Conservation (phyloP, 2,113 vertebrate genomes). For the Aegithalos caudatus region DNA sequence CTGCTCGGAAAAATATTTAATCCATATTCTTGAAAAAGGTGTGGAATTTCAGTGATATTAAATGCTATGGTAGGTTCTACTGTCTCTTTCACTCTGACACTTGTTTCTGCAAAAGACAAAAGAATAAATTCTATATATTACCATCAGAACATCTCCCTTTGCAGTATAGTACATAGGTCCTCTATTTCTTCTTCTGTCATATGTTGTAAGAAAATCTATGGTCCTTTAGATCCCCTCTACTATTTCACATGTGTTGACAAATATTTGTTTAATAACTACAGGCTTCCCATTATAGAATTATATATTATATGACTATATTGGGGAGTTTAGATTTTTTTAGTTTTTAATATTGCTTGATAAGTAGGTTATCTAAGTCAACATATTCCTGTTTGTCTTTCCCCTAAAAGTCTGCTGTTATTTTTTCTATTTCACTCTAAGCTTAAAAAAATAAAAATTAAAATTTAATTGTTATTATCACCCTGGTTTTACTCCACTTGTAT, state of each 20-base stretch:
- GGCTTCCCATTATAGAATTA: not conserved
- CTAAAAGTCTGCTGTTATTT: not conserved
- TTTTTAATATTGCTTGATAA: not conserved
- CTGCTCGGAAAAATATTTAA: not conserved
- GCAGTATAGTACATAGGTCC: not conserved
- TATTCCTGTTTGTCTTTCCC: not conserved
- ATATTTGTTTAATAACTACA: not conserved
- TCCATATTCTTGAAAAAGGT: not conserved
- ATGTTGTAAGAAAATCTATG: not conserved
- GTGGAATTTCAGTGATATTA: not conserved
- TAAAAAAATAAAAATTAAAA: not conserved
- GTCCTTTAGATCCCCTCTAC: not conserved
- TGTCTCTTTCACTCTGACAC: not conserved
- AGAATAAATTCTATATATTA: not conserved
- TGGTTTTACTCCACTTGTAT: not conserved
- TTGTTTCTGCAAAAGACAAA: not conserved
- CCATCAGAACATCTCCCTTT: not conserved
- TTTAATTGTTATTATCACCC: not conserved
- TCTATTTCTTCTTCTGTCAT: not conserved
- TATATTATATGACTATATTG: not conserved
- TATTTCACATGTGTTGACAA: not conserved
- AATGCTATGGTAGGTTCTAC: not conserved
- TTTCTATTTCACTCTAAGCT: not conserved
- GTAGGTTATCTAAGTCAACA: not conserved
- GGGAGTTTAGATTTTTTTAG: accelerated